Evolutionary conservation across 1,140 invertebrate species (phyloP).

Genomic region (Heterodera carotae): DNA sequence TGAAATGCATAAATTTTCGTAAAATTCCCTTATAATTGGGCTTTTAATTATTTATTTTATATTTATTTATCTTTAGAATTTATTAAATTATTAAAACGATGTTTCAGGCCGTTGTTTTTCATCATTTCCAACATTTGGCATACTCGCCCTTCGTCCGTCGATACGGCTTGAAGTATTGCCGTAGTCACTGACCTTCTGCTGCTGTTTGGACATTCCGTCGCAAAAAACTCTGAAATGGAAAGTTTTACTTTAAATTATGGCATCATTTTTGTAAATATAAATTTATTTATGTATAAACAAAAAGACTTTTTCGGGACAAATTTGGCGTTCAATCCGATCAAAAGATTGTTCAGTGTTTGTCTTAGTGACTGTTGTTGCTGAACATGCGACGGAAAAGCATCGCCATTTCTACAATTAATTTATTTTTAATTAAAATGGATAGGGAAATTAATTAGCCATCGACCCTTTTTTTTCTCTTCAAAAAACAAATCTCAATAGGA

Average conservation of each 20-base stretch:
- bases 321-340: conserved; percentile 49
- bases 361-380: conserved; percentile 37
- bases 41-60: neutral
- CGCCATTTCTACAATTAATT: conserved; percentile 25
- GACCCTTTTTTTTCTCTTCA: too few species aligned
- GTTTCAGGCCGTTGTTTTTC: conserved; percentile 29
- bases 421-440: too few species aligned
- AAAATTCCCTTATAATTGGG: neutral
- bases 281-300: too few species aligned
- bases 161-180: neutral
- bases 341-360: conserved; percentile 46
- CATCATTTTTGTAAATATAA: too few species aligned
- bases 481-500: conserved; percentile 25
- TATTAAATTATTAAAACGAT: conserved; percentile 14
- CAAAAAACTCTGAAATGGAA: conserved; percentile 17
- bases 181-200: too few species aligned
- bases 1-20: too few species aligned
- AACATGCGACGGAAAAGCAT: neutral
- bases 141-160: neutral
- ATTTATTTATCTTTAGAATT: too few species aligned
- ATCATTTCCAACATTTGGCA: neutral
- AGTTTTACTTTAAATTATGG: neutral
- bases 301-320: conserved; percentile 49
- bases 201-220: conserved; percentile 20
- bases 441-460: too few species aligned